Conservation (phyloP, 1,140 invertebrate genomes). For the Venturia canescens region DNA sequence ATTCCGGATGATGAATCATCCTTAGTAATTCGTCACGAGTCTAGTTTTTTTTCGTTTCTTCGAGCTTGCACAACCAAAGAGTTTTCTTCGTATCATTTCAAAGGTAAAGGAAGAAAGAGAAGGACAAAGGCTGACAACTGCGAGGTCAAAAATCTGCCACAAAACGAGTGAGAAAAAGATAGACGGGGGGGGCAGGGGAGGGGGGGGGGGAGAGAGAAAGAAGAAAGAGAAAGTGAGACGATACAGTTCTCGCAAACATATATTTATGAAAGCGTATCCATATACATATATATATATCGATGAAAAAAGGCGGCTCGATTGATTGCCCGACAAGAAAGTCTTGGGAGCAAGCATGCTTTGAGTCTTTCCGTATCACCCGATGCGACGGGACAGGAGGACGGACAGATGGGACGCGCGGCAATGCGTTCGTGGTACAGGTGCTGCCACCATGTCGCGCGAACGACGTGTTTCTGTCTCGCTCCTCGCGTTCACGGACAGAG, state of each 20-base stretch:
- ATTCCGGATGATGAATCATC: too few relatives aligned
- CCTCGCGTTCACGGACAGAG: slow-evolving; percentile 23
- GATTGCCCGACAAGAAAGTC: slow-evolving; percentile 67
- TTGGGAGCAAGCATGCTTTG: slow-evolving; percentile 17
- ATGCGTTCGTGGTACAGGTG: slow-evolving; percentile 65
- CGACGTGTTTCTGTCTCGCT: slow-evolving; percentile 40
- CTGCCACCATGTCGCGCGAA: slow-evolving; percentile 52
- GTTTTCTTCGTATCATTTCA: neutral
- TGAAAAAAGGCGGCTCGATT: slow-evolving; percentile 66
- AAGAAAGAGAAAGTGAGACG: neutral
- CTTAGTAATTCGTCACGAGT: too few relatives aligned
- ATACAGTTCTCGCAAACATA: neutral
- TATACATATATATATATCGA: slow-evolving; percentile 42
- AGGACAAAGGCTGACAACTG: slow-evolving; percentile 50
- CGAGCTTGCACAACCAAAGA: neutral
- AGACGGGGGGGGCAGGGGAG: neutral
- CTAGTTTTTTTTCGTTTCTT: neutral
- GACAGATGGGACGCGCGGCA: slow-evolving; percentile 66
- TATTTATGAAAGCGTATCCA: neutral
- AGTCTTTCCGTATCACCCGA: slow-evolving; percentile 61
- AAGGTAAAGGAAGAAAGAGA: neutral
- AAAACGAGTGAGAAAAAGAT: neutral
- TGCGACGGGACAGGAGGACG: slow-evolving; percentile 48
- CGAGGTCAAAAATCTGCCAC: slow-evolving; percentile 31
- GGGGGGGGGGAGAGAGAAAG: neutral